Percentiles rank a stretch among this genome's conserved stretches.
Conservation (phyloP, 2,797 vertebrate species). For the Tachyglossus aculeatus region DNA sequence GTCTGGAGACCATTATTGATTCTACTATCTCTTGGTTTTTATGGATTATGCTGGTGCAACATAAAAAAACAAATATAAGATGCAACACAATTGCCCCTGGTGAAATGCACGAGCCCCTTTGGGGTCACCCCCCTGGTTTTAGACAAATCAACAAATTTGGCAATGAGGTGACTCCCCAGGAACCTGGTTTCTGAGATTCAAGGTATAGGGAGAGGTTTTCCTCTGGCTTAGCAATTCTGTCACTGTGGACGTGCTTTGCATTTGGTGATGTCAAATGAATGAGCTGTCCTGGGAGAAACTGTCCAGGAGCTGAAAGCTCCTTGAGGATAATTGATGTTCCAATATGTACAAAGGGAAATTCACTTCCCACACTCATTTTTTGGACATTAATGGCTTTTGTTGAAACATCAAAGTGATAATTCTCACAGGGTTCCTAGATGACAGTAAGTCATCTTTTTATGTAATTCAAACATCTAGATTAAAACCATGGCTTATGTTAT, state of each 20-base stretch:
- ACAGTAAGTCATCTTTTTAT: too few relatives aligned
- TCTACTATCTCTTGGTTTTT: conserved; percentile 24
- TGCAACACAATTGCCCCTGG: conserved; percentile 4
- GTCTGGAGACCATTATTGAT: conserved; percentile 42
- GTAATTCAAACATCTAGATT: too few relatives aligned
- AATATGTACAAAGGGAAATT: conserved; percentile 7
- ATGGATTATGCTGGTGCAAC: not conserved
- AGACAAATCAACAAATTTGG: not conserved
- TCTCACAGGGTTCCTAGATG: too few relatives aligned
- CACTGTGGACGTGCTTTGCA: too few relatives aligned
- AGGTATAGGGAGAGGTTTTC: not conserved
- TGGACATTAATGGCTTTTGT: not conserved
- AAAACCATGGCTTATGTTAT: too few relatives aligned
- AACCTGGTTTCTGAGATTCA: not conserved
- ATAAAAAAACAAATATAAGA: not conserved
- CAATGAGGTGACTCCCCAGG: not conserved
- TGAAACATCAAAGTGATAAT: not conserved
- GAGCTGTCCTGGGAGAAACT: too few relatives aligned
- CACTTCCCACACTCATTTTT: not conserved
- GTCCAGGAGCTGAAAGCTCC: not conserved
- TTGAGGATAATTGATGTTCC: not conserved
- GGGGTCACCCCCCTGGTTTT: not conserved
- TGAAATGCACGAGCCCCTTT: conserved; percentile 1
- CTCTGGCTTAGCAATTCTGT: not conserved
- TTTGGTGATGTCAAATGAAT: too few relatives aligned